Base-by-base conservation (phyloP, 2,888 invertebrate species). In the Anoplius nigerrimus region DNA sequence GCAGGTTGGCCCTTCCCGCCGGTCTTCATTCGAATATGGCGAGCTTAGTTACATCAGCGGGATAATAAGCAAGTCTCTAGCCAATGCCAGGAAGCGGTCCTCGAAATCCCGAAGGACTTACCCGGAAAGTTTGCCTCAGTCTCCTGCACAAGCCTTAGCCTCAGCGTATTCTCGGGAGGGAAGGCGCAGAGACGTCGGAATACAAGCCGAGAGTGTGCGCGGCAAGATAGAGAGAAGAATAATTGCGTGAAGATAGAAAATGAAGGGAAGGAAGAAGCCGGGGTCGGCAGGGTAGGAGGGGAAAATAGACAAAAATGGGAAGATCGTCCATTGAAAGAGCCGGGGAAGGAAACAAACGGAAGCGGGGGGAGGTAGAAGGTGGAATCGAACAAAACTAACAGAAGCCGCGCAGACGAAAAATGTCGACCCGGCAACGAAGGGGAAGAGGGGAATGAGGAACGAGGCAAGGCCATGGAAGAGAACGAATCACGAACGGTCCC, bases 51-150 rank as follows among this genome's bases (percentile, higher is more conserved):
- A 70, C 61, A 51, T 62, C 55, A 43, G 24, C 22, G 21, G 65
- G 64, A 67, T 79, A 73, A 78, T 78, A 78, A 74, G 71, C 66
- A 71, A 54, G 46, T 68, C 58, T 18, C 62, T 67, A 70, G 73
- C 73, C 62, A 69, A 65, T 71, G 71, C 56, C 15, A 56, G 18
- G 52, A 22, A 58, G 51, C 51, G 60, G 48, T 59, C 52, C 64
- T 46, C 59, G 62, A 75, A 73, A 71, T 78, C 73, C 62, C 72
- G 54, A 48, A 69, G 20, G 69, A 71, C 22, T 71, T 71, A 54
- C 57, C 62, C 21, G 18, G 64, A 64, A 71, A 62, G 65, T 70
- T 75, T 57, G 46, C 60, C 51, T 54, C 54, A 51, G 4, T 51
- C 53, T 27, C 24, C 20, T 16, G 48, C 16, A 18, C 24, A 15